Percentiles rank a stretch among this genome's conserved stretches.
Conservation (phyloP, 2,888 invertebrate genomes). For the Antheraea assamensis region DNA sequence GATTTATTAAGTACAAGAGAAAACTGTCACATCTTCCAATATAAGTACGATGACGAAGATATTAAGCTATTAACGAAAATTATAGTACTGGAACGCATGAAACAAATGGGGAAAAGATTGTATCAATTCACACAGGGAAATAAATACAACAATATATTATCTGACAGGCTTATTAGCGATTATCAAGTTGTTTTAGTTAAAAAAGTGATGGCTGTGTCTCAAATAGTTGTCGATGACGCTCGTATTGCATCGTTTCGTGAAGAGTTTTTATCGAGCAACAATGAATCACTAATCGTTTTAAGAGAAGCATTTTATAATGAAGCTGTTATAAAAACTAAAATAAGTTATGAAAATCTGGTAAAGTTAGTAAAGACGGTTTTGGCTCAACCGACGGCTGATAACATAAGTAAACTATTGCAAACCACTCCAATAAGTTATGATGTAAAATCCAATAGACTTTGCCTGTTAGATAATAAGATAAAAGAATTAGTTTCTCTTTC, state of each 20-base stretch:
- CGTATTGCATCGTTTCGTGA: slow-evolving; percentile 9
- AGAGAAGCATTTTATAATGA: not conserved
- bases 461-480: not conserved
- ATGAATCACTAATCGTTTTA: not conserved
- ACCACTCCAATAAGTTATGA: not conserved
- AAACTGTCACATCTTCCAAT: not conserved
- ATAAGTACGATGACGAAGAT: slow-evolving; percentile 6
- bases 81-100: not conserved
- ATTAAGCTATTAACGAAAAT: slow-evolving; percentile 7
- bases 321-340: not conserved
- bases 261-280: not conserved
- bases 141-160: slow-evolving; percentile 8
- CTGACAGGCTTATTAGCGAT: slow-evolving; percentile 1
- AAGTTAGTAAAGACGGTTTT: not conserved
- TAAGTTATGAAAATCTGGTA: not conserved
- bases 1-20: slow-evolving; percentile 6
- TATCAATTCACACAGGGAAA: not conserved
- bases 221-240: not conserved
- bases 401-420: slow-evolving; percentile 8
- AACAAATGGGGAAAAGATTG: slow-evolving; percentile 5
- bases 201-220: slow-evolving; percentile 8
- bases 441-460: not conserved
- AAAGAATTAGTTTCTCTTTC: not conserved
- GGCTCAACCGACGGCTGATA: not conserved
- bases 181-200: slow-evolving; percentile 17